Percentiles rank a stretch among this genome's conserved stretches.
Conservation (phyloP, 2,888 invertebrate genomes). For the Drosophila subquinaria region DNA sequence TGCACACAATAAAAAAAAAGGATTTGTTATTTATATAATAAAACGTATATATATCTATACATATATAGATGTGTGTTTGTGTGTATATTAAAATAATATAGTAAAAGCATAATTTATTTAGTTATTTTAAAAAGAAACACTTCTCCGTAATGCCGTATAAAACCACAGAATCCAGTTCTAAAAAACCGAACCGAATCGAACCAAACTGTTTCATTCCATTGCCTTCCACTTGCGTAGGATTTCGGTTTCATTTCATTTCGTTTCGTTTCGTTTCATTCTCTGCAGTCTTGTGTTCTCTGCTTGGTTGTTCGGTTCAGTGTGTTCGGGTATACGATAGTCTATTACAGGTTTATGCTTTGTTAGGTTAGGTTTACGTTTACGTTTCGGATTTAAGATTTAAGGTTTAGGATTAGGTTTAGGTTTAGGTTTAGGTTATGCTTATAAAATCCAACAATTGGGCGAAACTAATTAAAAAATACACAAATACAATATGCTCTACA, state of each 20-base stretch:
- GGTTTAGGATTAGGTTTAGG: slow-evolving; percentile 17
- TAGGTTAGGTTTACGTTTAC: slow-evolving; percentile 39
- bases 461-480: slow-evolving; percentile 18
- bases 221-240: not conserved
- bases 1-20: slow-evolving; percentile 27
- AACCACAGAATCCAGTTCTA: slow-evolving; percentile 52
- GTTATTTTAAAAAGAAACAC: slow-evolving; percentile 43
- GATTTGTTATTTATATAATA: slow-evolving; percentile 26
- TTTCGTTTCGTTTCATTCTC: not conserved
- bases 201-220: slow-evolving; percentile 37
- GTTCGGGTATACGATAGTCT: slow-evolving; percentile 6
- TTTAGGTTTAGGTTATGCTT: slow-evolving; percentile 11
- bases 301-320: slow-evolving; percentile 26
- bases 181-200: slow-evolving; percentile 43
- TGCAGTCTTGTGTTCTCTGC: slow-evolving; percentile 51
- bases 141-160: slow-evolving; percentile 37
- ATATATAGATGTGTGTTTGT: slow-evolving; percentile 15
- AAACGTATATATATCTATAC: slow-evolving; percentile 9
- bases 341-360: slow-evolving; percentile 3
- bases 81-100: slow-evolving; percentile 37
- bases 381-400: slow-evolving; percentile 3
- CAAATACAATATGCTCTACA: slow-evolving; percentile 39
- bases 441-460: slow-evolving; percentile 17
- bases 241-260: slow-evolving; percentile 1
- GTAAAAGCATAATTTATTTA: slow-evolving; percentile 67